Percentiles rank a stretch among this genome's conserved stretches.
Evolutionary conservation across 2,888 invertebrate genomes (phyloP).

Genomic region (Ryuthela nishihirai): DNA sequence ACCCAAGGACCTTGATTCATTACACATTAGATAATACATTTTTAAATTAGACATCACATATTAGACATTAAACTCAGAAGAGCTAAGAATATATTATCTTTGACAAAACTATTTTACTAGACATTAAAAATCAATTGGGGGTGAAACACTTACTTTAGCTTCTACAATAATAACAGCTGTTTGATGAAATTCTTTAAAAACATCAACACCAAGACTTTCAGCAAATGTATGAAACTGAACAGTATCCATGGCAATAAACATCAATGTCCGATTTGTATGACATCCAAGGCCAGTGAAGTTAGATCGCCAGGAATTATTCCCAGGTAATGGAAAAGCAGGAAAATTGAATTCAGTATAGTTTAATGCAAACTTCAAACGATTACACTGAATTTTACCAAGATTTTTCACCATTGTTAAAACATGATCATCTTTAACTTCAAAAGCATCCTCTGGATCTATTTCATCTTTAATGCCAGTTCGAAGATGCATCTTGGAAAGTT

Average conservation of each 20-base stretch:
- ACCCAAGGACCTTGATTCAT: too few relatives aligned
- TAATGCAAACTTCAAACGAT: constrained; percentile 38
- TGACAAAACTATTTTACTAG: too few relatives aligned
- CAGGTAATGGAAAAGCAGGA: constrained; percentile 27
- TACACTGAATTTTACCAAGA: constrained; percentile 37
- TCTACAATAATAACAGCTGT: constrained; percentile 42
- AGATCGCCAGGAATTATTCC: constrained; percentile 18
- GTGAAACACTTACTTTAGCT: constrained; percentile 16
- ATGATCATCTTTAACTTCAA: constrained; percentile 37
- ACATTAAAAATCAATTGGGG: too few relatives aligned
- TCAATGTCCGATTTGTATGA: constrained; percentile 59
- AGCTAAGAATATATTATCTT: too few relatives aligned
- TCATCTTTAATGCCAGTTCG: background rate
- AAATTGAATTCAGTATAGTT: constrained; percentile 42
- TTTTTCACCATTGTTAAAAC: constrained; percentile 40
- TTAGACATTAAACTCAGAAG: too few relatives aligned
- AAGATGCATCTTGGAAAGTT: background rate
- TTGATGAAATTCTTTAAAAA: constrained; percentile 39
- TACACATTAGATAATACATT: too few relatives aligned
- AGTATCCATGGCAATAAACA: constrained; percentile 69
- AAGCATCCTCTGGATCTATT: background rate
- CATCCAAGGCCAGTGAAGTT: constrained; percentile 50
- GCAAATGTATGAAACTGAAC: constrained; percentile 68
- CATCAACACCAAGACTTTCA: constrained; percentile 67
- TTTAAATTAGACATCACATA: too few relatives aligned